A percentile compares a stretch with the other conserved stretches of the same genome.
Conservation (phyloP, 1,140 invertebrate genomes). For the Papilio machaon region DNA sequence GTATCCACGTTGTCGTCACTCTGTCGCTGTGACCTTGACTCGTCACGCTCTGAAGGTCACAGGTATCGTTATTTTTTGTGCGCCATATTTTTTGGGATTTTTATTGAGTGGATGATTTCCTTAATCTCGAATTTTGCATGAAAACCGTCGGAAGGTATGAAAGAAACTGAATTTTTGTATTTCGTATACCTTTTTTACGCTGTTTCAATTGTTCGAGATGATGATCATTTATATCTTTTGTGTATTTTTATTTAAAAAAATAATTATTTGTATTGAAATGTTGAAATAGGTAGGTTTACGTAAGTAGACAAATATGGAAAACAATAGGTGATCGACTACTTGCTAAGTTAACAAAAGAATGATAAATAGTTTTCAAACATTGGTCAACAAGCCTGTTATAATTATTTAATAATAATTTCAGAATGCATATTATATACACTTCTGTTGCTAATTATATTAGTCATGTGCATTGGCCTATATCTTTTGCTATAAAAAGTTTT, state of each 20-base stretch:
- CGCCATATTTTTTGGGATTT: conserved; percentile 14
- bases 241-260: background rate
- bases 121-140: conserved; percentile 24
- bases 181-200: background rate
- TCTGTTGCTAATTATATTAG: background rate
- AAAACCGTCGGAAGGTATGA: background rate
- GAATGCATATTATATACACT: background rate
- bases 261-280: background rate
- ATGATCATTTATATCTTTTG: background rate
- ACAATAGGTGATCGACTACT: conserved; percentile 21
- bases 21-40: conserved; percentile 52
- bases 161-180: conserved; percentile 6
- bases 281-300: conserved; percentile 14
- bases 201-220: background rate
- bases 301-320: conserved; percentile 21
- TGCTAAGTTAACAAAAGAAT: background rate
- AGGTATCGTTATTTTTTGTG: conserved; percentile 41
- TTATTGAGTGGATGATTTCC: conserved; percentile 25
- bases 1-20: conserved; percentile 29
- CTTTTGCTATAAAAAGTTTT: too few relatives aligned
- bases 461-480: too few relatives aligned
- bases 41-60: conserved; percentile 58
- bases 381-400: background rate
- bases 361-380: conserved; percentile 28
- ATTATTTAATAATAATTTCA: conserved; percentile 14